These are phyloP conservation scores for Hemicentrotus pulcherrimus DNA, from an alignment of 35 echinoderm and acorn worm genomes.

Conservation along the genomic window DNA sequence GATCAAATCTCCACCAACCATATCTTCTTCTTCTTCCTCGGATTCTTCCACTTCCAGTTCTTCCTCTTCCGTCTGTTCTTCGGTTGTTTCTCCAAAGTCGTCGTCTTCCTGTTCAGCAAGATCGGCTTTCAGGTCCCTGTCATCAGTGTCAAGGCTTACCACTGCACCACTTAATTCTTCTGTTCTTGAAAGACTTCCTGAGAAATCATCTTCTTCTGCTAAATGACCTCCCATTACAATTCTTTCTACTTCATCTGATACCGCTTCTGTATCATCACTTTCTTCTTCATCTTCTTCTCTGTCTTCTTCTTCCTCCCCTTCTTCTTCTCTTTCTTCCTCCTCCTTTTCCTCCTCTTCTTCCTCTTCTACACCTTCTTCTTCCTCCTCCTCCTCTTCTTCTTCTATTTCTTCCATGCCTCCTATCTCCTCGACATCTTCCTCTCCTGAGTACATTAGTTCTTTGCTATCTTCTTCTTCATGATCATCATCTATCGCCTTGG, in stretches of 20 bases:
- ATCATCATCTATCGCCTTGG: not conserved
- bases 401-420: not conserved
- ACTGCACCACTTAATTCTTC: not conserved
- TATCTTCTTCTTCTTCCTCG: conserved; percentile 37
- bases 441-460: conserved; percentile 2
- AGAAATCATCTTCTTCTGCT: conserved; percentile 1
- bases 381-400: conserved; percentile 21
- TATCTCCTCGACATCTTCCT: conserved; percentile 14
- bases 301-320: conserved; percentile 29
- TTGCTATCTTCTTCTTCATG: not conserved
- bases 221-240: not conserved
- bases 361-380: not conserved
- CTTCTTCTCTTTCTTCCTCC: conserved; percentile 40
- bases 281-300: conserved; percentile 27
- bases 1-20: not conserved
- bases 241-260: not conserved
- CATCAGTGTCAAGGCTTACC: not conserved
- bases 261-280: not conserved
- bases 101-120: conserved; percentile 22
- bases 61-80: not conserved
- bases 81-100: not conserved
- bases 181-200: not conserved
- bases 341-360: conserved; percentile 33
- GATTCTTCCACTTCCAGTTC: conserved; percentile 23
- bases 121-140: not conserved